phyloP scores from a whole-genome alignment of 2,888 invertebrate genomes.

The Agriopis aurantiaria region DNA sequence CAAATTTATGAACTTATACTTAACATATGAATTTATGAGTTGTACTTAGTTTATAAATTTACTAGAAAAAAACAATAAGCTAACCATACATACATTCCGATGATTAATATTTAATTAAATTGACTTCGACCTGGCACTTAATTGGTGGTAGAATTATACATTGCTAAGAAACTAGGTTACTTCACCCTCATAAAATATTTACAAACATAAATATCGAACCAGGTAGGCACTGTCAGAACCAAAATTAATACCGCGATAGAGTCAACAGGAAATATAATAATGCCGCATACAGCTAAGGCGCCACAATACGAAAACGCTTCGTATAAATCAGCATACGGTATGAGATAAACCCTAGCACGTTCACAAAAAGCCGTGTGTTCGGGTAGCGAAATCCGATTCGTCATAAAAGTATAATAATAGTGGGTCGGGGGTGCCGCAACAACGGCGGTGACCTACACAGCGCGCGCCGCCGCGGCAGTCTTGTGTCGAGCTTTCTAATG shows the following conservation, averaged over 20 bases:
- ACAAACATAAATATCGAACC: constrained; percentile 7
- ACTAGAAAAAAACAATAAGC: neutral
- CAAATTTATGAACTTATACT: no score
- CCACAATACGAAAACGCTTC: constrained; percentile 49
- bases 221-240: constrained; percentile 5
- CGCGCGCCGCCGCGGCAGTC: constrained; percentile 86
- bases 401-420: constrained; percentile 87
- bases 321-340: constrained; percentile 50
- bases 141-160: constrained; percentile 14
- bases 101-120: constrained; percentile 25
- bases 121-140: constrained; percentile 4
- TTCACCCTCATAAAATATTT: constrained; percentile 22
- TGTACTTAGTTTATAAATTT: neutral
- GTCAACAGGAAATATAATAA: constrained; percentile 35
- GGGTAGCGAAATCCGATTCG: constrained; percentile 82
- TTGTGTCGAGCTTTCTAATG: constrained; percentile 84
- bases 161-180: constrained; percentile 22
- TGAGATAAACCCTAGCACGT: constrained; percentile 61
- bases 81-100: constrained; percentile 5
- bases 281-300: constrained; percentile 41
- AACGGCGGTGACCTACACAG: constrained; percentile 80
- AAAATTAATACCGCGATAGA: constrained; percentile 28
- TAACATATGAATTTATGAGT: no score
- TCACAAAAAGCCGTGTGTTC: constrained; percentile 71
- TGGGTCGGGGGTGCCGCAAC: constrained; percentile 84